Evolutionary conservation across 2,797 vertebrate species (phyloP), one percentile per base, ranked within the genome.

Genomic region (Sebastolobus altivelis): DNA sequence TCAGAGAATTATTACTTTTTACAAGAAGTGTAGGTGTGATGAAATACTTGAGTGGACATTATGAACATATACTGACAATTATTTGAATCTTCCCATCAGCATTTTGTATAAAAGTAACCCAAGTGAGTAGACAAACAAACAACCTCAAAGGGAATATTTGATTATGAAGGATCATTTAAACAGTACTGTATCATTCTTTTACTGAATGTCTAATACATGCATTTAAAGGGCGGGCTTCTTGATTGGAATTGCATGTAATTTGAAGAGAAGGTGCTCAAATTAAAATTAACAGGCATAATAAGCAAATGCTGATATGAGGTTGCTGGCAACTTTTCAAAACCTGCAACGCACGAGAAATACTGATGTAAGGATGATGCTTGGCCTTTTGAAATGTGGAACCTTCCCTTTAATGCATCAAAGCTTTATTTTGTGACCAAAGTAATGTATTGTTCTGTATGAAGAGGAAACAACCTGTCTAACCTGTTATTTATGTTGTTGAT

Each of bases 391-490:
- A 71, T 76, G 46, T 69, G 46, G 31, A 77, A 75, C 58, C 73
- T 79, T 81, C 60, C 80, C 73, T 63, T 88, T 75, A 79, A 76
- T 85, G 71, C 77, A 80, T 79, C 68, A 58, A 73, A 72, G 77
- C 77, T 88, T 90, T 74, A 61, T 43, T 90, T 87, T 88, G 62
- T 90, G 90, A 94, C 92, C 89, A 95, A 94, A 92, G 86, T 90
- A 92, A 91, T 88, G 88, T 94, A 89, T 83, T 75, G 35, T 83
- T 77, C 37, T 90, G 56, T 87, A 62, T 73, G 52, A 75, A 65
- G 81, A 66, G 60, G 54, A 82, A 81, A 80, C 20, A 14, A 54
- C 0, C 1, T 65, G 80, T 86, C 74, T 46, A 46, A 75, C 55
- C 60, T 84, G 79, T 89, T 82, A 71, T 88, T 74, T 83, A 76